These are phyloP conservation scores for Atherinosoma microstoma DNA, from an alignment of 2,797 vertebrate species.

Conservation along the genomic window DNA sequence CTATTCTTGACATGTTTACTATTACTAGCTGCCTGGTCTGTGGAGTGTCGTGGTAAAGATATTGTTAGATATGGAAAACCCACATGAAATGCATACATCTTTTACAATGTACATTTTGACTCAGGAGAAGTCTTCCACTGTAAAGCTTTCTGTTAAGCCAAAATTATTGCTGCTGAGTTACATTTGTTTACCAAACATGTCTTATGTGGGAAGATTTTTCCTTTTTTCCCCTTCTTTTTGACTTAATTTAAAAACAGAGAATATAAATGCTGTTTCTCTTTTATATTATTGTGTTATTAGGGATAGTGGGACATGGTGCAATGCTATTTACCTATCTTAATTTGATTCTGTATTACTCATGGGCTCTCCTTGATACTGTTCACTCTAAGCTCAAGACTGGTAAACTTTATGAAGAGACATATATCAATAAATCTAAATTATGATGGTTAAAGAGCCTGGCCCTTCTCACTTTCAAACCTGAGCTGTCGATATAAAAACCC, in stretches of 20 bases:
- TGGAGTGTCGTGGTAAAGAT: slow-evolving; percentile 34
- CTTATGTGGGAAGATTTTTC: slow-evolving; percentile 60
- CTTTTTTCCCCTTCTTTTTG: slow-evolving; percentile 60
- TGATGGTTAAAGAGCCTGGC: slow-evolving; percentile 36
- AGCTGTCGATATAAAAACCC: not conserved
- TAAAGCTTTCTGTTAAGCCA: slow-evolving; percentile 56
- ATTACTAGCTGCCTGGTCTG: slow-evolving; percentile 40
- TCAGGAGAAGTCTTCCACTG: slow-evolving; percentile 67
- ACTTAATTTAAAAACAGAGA: slow-evolving; percentile 63
- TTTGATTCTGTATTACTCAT: slow-evolving; percentile 73
- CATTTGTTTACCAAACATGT: slow-evolving; percentile 76
- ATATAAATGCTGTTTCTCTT: slow-evolving; percentile 49
- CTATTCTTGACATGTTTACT: slow-evolving; percentile 72
- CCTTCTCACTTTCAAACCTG: slow-evolving; percentile 21
- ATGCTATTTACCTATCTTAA: slow-evolving; percentile 69
- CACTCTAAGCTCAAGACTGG: slow-evolving; percentile 65
- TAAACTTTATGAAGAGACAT: slow-evolving; percentile 69
- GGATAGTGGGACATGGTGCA: slow-evolving; percentile 79
- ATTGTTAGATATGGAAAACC: slow-evolving; percentile 30
- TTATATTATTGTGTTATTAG: slow-evolving; percentile 62
- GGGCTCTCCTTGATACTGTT: slow-evolving; percentile 63
- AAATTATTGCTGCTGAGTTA: slow-evolving; percentile 64
- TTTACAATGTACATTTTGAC: slow-evolving; percentile 63
- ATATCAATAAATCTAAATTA: slow-evolving; percentile 77
- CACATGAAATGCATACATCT: slow-evolving; percentile 36